phyloP scores from a whole-genome alignment of 2,797 vertebrate species.

The Amphiprion clarkii region DNA sequence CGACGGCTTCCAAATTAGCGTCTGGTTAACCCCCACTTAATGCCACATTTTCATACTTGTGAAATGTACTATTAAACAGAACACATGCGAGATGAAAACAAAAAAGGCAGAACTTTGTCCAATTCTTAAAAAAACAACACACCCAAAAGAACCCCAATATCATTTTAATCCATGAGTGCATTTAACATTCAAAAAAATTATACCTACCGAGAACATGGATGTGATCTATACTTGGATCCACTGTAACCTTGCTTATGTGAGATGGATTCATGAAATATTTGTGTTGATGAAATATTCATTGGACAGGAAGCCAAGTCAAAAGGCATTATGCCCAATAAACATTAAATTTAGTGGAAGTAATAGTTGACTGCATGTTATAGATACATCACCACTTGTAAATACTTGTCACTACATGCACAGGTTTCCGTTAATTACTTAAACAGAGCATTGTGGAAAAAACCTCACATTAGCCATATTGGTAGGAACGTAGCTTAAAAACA shows the following conservation, averaged over 20 bases:
- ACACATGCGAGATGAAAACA: constrained; percentile 2
- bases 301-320: constrained; percentile 76
- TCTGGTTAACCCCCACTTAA: constrained; percentile 12
- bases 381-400: constrained; percentile 78
- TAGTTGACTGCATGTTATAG: constrained; percentile 74
- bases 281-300: constrained; percentile 82
- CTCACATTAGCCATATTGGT: constrained; percentile 49
- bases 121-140: constrained; percentile 56
- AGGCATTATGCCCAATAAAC: constrained; percentile 78
- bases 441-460: constrained; percentile 64
- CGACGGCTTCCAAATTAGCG: constrained; percentile 30
- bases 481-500: constrained; percentile 46
- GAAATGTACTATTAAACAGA: constrained; percentile 17
- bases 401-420: constrained; percentile 76
- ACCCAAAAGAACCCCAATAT: constrained; percentile 67
- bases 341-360: constrained; percentile 80
- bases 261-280: constrained; percentile 81
- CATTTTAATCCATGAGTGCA: constrained; percentile 76
- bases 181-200: constrained; percentile 70
- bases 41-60: not conserved
- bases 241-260: constrained; percentile 74
- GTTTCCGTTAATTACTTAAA: constrained; percentile 71
- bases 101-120: constrained; percentile 16
- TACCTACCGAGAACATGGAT: constrained; percentile 66
- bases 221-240: constrained; percentile 74